These are phyloP conservation scores for Tachina fera DNA, from an alignment of 2,888 invertebrate species.

Conservation along the genomic window DNA sequence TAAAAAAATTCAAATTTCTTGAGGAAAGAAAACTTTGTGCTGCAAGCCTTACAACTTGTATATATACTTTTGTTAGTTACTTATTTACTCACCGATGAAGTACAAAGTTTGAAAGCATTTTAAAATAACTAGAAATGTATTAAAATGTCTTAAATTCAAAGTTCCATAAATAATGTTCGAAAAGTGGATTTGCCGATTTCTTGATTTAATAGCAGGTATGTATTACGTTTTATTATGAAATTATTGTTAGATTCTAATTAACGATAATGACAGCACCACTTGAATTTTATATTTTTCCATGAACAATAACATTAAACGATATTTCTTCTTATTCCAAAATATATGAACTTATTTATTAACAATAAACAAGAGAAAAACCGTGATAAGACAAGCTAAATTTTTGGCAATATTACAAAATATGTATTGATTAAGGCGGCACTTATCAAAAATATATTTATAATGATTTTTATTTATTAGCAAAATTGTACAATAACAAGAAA, in stretches of 20 bases:
- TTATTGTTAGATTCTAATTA: neutral
- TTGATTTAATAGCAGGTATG: neutral
- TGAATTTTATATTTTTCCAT: neutral
- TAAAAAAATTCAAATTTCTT: no score
- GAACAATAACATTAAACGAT: neutral
- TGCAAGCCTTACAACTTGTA: no score
- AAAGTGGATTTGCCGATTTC: neutral
- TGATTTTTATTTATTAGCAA: neutral
- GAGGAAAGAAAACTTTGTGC: no score
- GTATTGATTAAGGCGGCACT: neutral
- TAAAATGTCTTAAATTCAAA: no score
- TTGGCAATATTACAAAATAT: neutral
- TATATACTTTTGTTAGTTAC: no score
- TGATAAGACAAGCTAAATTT: constrained; percentile 21
- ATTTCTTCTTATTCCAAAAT: no score
- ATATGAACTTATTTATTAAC: neutral
- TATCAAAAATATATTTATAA: neutral
- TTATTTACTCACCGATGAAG: no score
- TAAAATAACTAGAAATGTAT: no score
- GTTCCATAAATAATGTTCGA: no score
- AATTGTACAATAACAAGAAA: neutral
- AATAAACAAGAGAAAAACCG: neutral
- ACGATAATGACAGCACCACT: neutral
- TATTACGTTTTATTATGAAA: neutral
- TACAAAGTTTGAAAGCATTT: no score